phyloP scores from a whole-genome alignment of 2,113 vertebrate species.

The Catharus bicknelli region DNA sequence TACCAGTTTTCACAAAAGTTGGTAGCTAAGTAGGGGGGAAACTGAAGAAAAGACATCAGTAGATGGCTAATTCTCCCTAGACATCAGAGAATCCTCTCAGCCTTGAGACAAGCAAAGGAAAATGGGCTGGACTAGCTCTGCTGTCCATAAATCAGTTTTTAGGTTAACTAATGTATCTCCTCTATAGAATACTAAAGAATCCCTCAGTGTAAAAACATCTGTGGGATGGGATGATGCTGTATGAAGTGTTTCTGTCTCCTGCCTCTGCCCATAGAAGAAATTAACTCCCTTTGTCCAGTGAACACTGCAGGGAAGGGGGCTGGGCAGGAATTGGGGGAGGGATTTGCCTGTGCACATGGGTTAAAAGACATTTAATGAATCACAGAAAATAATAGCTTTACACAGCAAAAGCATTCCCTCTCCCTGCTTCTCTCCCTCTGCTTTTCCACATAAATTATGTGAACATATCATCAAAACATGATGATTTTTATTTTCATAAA shows the following conservation, averaged over 20 bases:
- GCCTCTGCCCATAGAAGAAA: background rate
- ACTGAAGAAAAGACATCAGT: background rate
- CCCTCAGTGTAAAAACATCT: background rate
- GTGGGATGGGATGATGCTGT: background rate
- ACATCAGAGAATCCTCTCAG: background rate
- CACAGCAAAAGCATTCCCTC: slow-evolving; percentile 68
- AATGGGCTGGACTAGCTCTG: background rate
- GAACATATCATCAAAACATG: slow-evolving; percentile 75
- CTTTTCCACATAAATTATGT: slow-evolving; percentile 73
- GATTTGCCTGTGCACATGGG: slow-evolving; percentile 13
- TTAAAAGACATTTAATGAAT: slow-evolving; percentile 72
- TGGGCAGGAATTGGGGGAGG: background rate
- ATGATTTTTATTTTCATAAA: slow-evolving; percentile 76
- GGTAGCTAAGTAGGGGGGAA: background rate
- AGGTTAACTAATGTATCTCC: background rate
- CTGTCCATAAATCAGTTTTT: background rate
- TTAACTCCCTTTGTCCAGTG: slow-evolving; percentile 6
- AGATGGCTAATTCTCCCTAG: background rate
- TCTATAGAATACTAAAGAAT: background rate
- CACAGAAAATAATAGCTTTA: slow-evolving; percentile 69
- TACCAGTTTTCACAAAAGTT: background rate
- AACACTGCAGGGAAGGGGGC: background rate
- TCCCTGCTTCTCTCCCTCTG: slow-evolving; percentile 39
- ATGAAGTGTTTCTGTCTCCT: background rate
- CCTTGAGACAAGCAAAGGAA: background rate